Evolutionary conservation across 2,888 invertebrate species (phyloP).

Genomic region (Fissipunctia ypsillon): DNA sequence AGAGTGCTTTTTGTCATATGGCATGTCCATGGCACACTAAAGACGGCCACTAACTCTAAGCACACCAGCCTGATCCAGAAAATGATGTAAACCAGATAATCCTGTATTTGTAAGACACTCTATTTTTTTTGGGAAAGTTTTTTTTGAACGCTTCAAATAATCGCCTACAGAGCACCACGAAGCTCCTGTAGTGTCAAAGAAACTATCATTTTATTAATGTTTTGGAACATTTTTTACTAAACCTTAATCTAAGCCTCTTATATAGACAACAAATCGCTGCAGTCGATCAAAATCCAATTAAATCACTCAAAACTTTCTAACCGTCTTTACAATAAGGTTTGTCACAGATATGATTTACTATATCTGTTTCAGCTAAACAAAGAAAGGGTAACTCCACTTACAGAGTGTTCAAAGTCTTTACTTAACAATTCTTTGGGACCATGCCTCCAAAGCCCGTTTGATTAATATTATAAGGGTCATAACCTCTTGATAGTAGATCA

Average conservation of each 20-base stretch:
- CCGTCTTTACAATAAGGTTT: background rate
- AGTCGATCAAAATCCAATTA: slow-evolving; percentile 2
- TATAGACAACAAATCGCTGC: background rate
- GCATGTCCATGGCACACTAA: background rate
- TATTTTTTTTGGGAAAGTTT: slow-evolving; percentile 1
- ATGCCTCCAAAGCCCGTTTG: background rate
- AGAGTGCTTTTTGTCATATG: background rate
- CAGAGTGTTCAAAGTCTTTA: slow-evolving; percentile 1
- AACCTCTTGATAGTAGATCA: slow-evolving; percentile 9
- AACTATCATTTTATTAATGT: background rate
- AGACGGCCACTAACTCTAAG: background rate
- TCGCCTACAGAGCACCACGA: background rate
- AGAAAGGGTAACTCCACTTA: background rate
- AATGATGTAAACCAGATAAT: background rate
- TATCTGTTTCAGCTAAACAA: background rate
- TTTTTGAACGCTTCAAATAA: background rate
- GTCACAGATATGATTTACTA: background rate
- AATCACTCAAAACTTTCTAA: background rate
- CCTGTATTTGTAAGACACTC: slow-evolving; percentile 4
- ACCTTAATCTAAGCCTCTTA: no score
- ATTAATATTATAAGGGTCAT: background rate
- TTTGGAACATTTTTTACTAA: background rate
- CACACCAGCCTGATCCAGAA: background rate
- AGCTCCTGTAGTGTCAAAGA: background rate
- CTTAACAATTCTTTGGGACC: background rate